These are phyloP conservation scores for Junonia oenone DNA, from an alignment of 2,888 invertebrate species.

Conservation along the genomic window DNA sequence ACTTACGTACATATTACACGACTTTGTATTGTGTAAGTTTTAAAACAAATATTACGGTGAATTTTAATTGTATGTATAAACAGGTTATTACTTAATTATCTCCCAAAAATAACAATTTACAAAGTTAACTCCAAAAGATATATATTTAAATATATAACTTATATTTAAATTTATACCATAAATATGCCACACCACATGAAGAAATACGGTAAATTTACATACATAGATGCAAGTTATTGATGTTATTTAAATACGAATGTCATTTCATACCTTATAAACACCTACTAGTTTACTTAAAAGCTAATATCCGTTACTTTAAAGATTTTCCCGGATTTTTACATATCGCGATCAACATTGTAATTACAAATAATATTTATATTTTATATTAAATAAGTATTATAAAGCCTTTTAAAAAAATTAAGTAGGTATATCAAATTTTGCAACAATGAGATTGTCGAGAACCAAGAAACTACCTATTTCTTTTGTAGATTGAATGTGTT, in stretches of 20 bases:
- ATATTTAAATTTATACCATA: background rate
- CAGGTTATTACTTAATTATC: background rate
- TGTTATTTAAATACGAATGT: constrained; percentile 43
- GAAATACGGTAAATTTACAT: constrained; percentile 6
- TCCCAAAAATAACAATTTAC: background rate
- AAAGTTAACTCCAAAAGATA: background rate
- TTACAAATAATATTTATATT: background rate
- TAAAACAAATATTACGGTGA: background rate
- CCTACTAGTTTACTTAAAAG: constrained; percentile 31
- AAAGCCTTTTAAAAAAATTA: no score
- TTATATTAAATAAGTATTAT: no score
- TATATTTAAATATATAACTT: background rate
- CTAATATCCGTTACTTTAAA: constrained; percentile 42
- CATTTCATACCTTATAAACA: constrained; percentile 40
- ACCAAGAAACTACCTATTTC: background rate
- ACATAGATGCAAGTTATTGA: constrained; percentile 26
- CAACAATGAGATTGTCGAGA: background rate
- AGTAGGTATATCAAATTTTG: background rate
- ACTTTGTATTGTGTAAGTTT: background rate
- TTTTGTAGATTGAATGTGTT: constrained; percentile 9
- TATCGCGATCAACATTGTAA: background rate
- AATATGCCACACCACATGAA: background rate
- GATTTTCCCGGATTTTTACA: constrained; percentile 30
- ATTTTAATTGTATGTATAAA: background rate
- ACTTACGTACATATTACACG: no score